Conservation (phyloP, 2,888 invertebrate genomes). For the Aporophyla nigra region DNA sequence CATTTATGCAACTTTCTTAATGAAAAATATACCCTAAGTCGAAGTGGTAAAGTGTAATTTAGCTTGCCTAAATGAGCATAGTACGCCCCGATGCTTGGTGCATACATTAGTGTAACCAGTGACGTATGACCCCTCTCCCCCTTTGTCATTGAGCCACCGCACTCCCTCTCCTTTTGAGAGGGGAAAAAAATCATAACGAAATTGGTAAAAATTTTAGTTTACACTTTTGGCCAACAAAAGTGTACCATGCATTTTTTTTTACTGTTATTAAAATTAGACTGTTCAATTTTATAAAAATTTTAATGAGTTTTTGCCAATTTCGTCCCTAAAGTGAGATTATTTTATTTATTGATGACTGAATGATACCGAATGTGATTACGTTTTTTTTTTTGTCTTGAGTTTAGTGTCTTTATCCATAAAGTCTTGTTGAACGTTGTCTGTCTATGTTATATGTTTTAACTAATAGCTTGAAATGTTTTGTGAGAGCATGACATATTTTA, state of each 20-base stretch:
- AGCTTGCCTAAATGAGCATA: conserved; percentile 78
- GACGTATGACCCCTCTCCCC: conserved; percentile 73
- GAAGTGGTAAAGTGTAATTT: conserved; percentile 44
- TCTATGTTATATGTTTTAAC: conserved; percentile 83
- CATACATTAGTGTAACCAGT: conserved; percentile 83
- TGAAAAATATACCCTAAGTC: conserved; percentile 45
- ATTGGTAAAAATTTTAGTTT: conserved; percentile 70
- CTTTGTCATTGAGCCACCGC: conserved; percentile 69
- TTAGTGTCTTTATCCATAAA: conserved; percentile 58
- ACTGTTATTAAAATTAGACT: neutral
- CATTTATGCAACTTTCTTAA: conserved; percentile 73
- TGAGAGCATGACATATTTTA: conserved; percentile 81
- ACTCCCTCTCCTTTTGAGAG: conserved; percentile 70
- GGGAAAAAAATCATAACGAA: conserved; percentile 65
- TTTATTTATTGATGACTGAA: conserved; percentile 83
- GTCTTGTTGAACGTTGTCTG: conserved; percentile 79
- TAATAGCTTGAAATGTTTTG: conserved; percentile 85
- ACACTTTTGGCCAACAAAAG: conserved; percentile 48
- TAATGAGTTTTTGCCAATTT: conserved; percentile 73
- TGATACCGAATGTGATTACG: conserved; percentile 44
- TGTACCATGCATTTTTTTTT: neutral
- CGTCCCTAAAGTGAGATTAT: conserved; percentile 84
- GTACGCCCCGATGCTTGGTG: conserved; percentile 80
- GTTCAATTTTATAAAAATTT: neutral
- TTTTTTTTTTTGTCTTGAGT: conserved; percentile 63